These are phyloP conservation scores for Taurulus bubalis DNA, from an alignment of 2,113 vertebrate genomes.

Conservation along the genomic window DNA sequence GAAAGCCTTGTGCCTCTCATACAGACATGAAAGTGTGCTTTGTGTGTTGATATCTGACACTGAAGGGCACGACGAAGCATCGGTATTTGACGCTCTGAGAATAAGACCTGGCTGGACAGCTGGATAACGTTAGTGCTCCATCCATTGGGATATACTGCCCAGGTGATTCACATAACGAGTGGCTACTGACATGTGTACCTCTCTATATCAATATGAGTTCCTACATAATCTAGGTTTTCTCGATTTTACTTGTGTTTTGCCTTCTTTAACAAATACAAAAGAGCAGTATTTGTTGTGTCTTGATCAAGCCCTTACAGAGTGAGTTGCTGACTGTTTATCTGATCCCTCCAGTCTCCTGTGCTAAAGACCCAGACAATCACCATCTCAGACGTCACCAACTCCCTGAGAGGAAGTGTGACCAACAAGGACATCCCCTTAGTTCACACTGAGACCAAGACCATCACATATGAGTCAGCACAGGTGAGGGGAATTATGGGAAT, in stretches of 20 bases:
- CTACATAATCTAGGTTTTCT: not conserved
- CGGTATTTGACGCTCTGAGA: not conserved
- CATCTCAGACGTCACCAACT: constrained; percentile 91
- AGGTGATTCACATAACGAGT: not conserved
- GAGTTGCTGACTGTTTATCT: constrained; percentile 50
- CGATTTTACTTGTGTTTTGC: not conserved
- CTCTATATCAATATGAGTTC: not conserved
- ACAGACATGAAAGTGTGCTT: not conserved
- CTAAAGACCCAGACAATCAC: constrained; percentile 97
- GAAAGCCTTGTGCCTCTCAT: too few relatives aligned
- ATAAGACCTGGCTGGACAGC: not conserved
- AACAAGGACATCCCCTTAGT: constrained; percentile 94
- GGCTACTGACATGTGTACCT: not conserved
- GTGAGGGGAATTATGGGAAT: constrained; percentile 76
- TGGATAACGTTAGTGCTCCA: not conserved
- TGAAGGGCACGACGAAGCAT: not conserved
- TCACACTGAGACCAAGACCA: constrained; percentile 98
- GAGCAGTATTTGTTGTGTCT: not conserved
- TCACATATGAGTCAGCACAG: constrained; percentile 97
- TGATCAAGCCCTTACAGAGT: not conserved
- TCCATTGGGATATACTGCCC: not conserved
- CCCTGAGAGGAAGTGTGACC: constrained; percentile 88
- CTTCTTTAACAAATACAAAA: not conserved
- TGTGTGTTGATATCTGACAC: not conserved
- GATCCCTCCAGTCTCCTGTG: constrained; percentile 87